Evolutionary conservation across 2,113 vertebrate species (phyloP).

Genomic region (Catagonus wagneri): DNA sequence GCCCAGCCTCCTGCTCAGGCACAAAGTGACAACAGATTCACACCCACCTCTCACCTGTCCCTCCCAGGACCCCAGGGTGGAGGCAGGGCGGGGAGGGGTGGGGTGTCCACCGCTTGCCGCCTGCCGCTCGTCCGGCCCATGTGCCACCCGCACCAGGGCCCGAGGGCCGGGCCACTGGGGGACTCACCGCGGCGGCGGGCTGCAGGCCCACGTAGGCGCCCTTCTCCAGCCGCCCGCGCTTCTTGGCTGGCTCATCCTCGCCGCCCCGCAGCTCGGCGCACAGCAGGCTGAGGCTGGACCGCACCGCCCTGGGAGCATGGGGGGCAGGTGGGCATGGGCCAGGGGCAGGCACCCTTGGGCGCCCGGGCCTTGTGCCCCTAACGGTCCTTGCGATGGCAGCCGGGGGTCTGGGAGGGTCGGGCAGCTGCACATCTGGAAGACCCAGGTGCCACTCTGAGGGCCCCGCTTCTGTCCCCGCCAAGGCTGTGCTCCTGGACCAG

Average conservation of each 20-base stretch:
- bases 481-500: background rate
- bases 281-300: constrained; percentile 90
- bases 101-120: background rate
- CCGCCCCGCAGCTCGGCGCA: constrained; percentile 90
- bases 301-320: constrained; percentile 89
- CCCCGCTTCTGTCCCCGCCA: background rate
- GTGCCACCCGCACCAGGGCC: background rate
- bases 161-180: background rate
- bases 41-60: background rate
- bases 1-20: background rate
- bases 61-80: background rate
- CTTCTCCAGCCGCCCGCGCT: constrained; percentile 91
- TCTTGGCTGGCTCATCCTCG: constrained; percentile 89
- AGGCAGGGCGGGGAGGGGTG: fast-evolving
- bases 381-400: background rate
- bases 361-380: background rate
- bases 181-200: constrained; percentile 69
- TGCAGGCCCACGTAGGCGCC: constrained; percentile 86
- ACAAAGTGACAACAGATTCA: background rate
- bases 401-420: no score
- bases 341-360: background rate
- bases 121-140: background rate
- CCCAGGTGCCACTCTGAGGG: no score
- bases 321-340: constrained; percentile 32
- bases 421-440: background rate